Evolutionary conservation across 1,140 invertebrate species (phyloP).

Genomic region (Pseudomyrmex gracilis): DNA sequence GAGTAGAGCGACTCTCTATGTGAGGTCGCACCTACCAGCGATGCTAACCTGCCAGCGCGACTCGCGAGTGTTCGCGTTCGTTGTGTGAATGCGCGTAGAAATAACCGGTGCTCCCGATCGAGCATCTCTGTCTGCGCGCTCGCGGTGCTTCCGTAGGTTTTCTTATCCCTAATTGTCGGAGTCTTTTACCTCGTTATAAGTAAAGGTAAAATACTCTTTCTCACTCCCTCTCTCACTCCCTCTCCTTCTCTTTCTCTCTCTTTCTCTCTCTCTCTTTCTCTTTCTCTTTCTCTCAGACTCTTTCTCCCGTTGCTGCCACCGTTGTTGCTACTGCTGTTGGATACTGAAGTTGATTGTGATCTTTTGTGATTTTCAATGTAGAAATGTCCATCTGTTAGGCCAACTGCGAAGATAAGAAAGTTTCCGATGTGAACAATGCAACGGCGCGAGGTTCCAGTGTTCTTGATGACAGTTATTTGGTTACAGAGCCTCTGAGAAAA

Average conservation of each 20-base stretch:
- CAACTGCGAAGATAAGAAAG: background rate
- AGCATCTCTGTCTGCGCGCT: too few relatives aligned
- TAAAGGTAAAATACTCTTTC: slow-evolving; percentile 12
- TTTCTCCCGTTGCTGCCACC: background rate
- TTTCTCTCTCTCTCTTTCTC: background rate
- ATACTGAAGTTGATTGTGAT: slow-evolving; percentile 10
- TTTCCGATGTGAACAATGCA: slow-evolving; percentile 28
- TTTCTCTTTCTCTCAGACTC: background rate
- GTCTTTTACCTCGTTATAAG: background rate
- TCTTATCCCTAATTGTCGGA: background rate
- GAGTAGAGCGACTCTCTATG: background rate
- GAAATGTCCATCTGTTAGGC: slow-evolving; percentile 1
- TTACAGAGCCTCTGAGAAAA: slow-evolving; percentile 11
- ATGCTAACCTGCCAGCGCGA: slow-evolving; percentile 7
- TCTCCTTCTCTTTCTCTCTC: slow-evolving; percentile 6
- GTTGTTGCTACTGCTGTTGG: background rate
- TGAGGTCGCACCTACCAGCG: slow-evolving; percentile 1
- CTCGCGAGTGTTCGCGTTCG: background rate
- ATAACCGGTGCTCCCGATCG: background rate
- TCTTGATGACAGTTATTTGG: background rate
- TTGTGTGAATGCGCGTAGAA: slow-evolving; percentile 1
- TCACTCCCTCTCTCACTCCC: background rate
- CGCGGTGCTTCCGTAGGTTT: background rate
- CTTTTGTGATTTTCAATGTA: slow-evolving; percentile 33
- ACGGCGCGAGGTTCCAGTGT: background rate